Conservation (phyloP, 2,797 vertebrate species). For the Crenuchus spilurus region DNA sequence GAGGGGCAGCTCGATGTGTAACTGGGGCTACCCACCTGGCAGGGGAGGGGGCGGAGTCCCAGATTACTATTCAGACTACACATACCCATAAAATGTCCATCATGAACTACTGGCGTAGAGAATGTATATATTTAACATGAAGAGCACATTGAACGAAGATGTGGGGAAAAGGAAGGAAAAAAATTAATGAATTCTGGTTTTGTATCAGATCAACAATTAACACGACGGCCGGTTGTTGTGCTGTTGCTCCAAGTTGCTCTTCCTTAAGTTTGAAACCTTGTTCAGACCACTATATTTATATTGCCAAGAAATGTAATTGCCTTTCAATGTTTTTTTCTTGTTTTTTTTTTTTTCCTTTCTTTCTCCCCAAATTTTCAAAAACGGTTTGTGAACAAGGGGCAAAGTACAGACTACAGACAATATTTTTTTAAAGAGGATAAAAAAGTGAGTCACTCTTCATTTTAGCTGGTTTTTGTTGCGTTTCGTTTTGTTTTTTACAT, state of each 20-base stretch:
- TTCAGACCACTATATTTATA: slow-evolving; percentile 89
- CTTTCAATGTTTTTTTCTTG: slow-evolving; percentile 74
- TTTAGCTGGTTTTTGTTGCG: slow-evolving; percentile 58
- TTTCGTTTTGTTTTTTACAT: slow-evolving; percentile 75
- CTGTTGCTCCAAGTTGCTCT: slow-evolving; percentile 74
- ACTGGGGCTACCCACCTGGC: slow-evolving; percentile 77
- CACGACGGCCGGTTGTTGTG: slow-evolving; percentile 73
- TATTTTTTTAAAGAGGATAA: slow-evolving; percentile 82
- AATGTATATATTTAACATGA: slow-evolving; percentile 83
- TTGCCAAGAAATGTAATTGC: slow-evolving; percentile 81
- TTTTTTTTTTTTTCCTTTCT: slow-evolving; percentile 70
- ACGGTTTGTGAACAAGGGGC: slow-evolving; percentile 76
- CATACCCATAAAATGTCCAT: slow-evolving; percentile 77
- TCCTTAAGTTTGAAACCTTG: slow-evolving; percentile 78
- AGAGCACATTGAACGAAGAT: slow-evolving; percentile 72
- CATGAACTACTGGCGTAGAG: slow-evolving; percentile 73
- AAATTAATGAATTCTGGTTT: slow-evolving; percentile 71
- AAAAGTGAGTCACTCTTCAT: slow-evolving; percentile 72
- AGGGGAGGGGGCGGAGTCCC: slow-evolving; percentile 70
- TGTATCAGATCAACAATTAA: slow-evolving; percentile 76
- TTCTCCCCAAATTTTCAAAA: slow-evolving; percentile 61
- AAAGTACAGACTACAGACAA: slow-evolving; percentile 65
- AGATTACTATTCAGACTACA: slow-evolving; percentile 78
- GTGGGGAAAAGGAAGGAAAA: slow-evolving; percentile 23
- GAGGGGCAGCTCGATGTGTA: slow-evolving; percentile 68